A percentile compares a stretch with the other conserved stretches of the same genome.
These are phyloP conservation scores for Eupeodes latifasciatus DNA, from an alignment of 2,888 invertebrate genomes.

Conservation along the genomic window DNA sequence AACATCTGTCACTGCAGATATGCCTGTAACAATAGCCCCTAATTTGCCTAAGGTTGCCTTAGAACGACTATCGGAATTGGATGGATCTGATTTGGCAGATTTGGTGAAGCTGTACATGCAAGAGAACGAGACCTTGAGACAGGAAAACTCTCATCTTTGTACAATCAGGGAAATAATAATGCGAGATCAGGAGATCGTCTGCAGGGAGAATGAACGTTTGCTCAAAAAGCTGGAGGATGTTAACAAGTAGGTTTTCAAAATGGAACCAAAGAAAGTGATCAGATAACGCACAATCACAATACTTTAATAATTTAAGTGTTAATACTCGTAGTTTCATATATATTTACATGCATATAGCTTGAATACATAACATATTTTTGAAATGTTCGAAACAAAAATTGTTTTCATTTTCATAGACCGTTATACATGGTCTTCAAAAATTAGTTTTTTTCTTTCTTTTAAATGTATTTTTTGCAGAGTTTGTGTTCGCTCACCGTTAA, in stretches of 20 bases:
- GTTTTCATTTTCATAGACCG: conserved; percentile 44
- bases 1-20: conserved; percentile 80
- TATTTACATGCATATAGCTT: conserved; percentile 18
- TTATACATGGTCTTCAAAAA: conserved; percentile 53
- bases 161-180: conserved; percentile 91
- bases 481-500: conserved; percentile 92
- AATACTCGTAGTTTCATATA: conserved; percentile 28
- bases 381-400: conserved; percentile 70
- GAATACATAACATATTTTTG: conserved; percentile 68
- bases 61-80: conserved; percentile 90
- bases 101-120: conserved; percentile 93
- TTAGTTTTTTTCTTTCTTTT: conserved; percentile 48
- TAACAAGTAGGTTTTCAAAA: conserved; percentile 88
- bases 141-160: conserved; percentile 94
- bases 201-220: conserved; percentile 95
- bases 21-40: conserved; percentile 77
- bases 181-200: conserved; percentile 95
- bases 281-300: conserved; percentile 48
- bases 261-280: conserved; percentile 18
- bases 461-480: conserved; percentile 85
- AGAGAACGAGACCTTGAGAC: conserved; percentile 91
- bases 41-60: conserved; percentile 87
- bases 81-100: conserved; percentile 92
- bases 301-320: conserved; percentile 43
- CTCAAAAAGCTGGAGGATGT: conserved; percentile 94